Conservation (phyloP, 2,888 invertebrate genomes). For the Diaphora mendica region DNA sequence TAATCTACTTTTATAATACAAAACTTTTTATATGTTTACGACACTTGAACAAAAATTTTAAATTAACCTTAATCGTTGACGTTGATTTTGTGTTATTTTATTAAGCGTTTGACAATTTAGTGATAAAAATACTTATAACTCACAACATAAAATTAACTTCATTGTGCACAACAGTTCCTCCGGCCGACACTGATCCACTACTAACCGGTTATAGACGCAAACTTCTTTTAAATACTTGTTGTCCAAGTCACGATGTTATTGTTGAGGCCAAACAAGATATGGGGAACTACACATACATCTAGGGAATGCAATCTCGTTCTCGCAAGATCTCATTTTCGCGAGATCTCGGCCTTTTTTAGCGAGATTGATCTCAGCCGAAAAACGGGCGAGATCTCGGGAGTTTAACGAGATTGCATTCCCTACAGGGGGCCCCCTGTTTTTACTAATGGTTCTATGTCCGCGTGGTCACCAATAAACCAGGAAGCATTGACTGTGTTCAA, state of each 20-base stretch:
- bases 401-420: too few species aligned
- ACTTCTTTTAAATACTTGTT: constrained; percentile 52
- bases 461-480: too few species aligned
- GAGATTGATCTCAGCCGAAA: too few species aligned
- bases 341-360: too few species aligned
- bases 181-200: constrained; percentile 51
- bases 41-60: not conserved
- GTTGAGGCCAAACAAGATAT: constrained; percentile 19
- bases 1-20: not conserved
- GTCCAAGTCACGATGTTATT: constrained; percentile 33
- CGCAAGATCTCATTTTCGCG: too few species aligned
- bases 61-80: not conserved
- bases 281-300: not conserved
- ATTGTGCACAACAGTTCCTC: constrained; percentile 48
- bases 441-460: too few species aligned
- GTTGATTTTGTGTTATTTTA: not conserved
- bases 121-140: constrained; percentile 42
- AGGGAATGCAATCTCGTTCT: too few species aligned
- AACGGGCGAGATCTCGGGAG: too few species aligned
- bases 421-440: too few species aligned
- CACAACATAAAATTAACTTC: constrained; percentile 59
- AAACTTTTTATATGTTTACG: too few species aligned
- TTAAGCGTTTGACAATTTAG: not conserved
- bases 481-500: too few species aligned
- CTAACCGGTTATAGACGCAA: constrained; percentile 56